Evolutionary conservation across 2,888 invertebrate species (phyloP).

Genomic region (Neoascia interrupta): DNA sequence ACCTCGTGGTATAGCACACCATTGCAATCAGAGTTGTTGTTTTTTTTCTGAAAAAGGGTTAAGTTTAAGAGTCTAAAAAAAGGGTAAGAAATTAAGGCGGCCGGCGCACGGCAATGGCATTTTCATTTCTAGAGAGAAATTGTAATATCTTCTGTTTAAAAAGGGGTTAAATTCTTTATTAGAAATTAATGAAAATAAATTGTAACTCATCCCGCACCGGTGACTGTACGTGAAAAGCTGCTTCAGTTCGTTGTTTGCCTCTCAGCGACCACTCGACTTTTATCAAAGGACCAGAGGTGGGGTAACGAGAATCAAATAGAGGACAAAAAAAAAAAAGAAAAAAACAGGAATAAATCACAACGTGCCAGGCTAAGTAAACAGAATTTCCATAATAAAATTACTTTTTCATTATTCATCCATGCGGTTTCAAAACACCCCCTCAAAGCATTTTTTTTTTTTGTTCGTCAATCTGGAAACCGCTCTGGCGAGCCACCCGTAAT

Average conservation of each 20-base stretch:
- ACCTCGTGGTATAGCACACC: slow-evolving; percentile 37
- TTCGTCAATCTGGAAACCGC: slow-evolving; percentile 18
- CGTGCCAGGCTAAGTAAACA: slow-evolving; percentile 60
- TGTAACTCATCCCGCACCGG: slow-evolving; percentile 53
- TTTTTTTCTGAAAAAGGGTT: slow-evolving; percentile 51
- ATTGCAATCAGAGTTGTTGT: slow-evolving; percentile 48
- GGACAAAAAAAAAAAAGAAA: slow-evolving; percentile 20
- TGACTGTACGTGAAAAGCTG: slow-evolving; percentile 34
- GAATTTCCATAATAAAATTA: slow-evolving; percentile 70
- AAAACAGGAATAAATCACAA: slow-evolving; percentile 60
- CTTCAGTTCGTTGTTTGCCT: slow-evolving; percentile 16
- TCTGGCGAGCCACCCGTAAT: slow-evolving; percentile 48
- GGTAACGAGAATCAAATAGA: slow-evolving; percentile 61
- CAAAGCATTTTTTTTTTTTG: slow-evolving; percentile 39
- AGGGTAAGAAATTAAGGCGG: slow-evolving; percentile 42
- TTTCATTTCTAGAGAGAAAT: slow-evolving; percentile 26
- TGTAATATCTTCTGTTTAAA: slow-evolving; percentile 55
- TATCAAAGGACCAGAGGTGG: background rate
- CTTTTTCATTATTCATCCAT: slow-evolving; percentile 65
- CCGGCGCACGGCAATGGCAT: slow-evolving; percentile 18
- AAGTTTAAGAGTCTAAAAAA: slow-evolving; percentile 44
- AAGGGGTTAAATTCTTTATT: slow-evolving; percentile 69
- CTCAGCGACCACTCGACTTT: slow-evolving; percentile 26
- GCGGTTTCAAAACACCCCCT: slow-evolving; percentile 47
- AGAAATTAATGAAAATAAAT: slow-evolving; percentile 70